Evolutionary conservation across 2,888 invertebrate species (phyloP).

Genomic region (Himalopsyche anomala): DNA sequence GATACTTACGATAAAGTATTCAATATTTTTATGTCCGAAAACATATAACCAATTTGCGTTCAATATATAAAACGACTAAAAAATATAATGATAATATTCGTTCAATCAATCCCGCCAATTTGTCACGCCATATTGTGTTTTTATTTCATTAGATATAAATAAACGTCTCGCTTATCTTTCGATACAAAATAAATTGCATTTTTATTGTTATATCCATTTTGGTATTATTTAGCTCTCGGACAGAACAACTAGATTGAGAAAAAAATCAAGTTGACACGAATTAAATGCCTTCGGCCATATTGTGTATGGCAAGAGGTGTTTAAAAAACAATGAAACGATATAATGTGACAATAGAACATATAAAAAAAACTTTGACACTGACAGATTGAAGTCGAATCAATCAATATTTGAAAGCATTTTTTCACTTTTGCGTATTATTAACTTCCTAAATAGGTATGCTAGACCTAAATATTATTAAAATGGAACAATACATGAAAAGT

Average conservation of each 20-base stretch:
- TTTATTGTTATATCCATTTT: slow-evolving; percentile 36
- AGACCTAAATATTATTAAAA: too few species aligned
- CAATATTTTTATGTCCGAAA: neutral
- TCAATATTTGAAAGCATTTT: slow-evolving; percentile 29
- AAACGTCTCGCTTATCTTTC: slow-evolving; percentile 22
- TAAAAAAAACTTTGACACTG: slow-evolving; percentile 8
- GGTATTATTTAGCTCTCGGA: slow-evolving; percentile 8
- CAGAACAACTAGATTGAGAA: slow-evolving; percentile 6
- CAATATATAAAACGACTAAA: neutral
- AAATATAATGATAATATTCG: slow-evolving; percentile 11
- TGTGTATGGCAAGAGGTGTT: slow-evolving; percentile 22
- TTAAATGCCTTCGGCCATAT: slow-evolving; percentile 14
- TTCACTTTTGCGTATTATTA: neutral
- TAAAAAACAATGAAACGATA: slow-evolving; percentile 25
- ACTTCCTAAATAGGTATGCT: slow-evolving; percentile 3
- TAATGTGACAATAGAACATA: neutral
- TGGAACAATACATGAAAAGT: too few species aligned
- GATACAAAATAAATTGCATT: slow-evolving; percentile 40
- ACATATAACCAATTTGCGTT: neutral
- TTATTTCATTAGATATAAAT: slow-evolving; percentile 41
- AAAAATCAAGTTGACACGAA: slow-evolving; percentile 36
- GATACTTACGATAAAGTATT: too few species aligned
- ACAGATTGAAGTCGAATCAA: slow-evolving; percentile 24
- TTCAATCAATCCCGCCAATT: slow-evolving; percentile 27
- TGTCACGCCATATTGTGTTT: slow-evolving; percentile 39